Evolutionary conservation across 2,113 vertebrate species (phyloP).

Genomic region (Otocyon megalotis): DNA sequence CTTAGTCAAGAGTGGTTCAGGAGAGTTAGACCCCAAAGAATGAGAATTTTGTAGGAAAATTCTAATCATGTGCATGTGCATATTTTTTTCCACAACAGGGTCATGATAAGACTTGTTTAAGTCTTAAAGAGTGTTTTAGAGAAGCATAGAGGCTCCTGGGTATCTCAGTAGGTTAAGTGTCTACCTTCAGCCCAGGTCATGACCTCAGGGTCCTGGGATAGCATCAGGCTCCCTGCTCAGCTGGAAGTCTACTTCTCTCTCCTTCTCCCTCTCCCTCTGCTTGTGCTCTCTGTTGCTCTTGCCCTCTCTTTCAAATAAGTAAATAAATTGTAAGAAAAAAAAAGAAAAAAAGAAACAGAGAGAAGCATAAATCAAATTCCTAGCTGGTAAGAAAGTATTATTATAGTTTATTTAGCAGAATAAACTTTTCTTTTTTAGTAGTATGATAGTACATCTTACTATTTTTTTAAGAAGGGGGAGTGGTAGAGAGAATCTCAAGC

Average conservation of each 20-base stretch:
- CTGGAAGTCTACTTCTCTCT: too few species aligned
- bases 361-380: not conserved
- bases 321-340: too few species aligned
- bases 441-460: not conserved
- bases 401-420: not conserved
- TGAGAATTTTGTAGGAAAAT: constrained; percentile 27
- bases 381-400: not conserved
- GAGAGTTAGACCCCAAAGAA: not conserved
- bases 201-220: too few species aligned
- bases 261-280: too few species aligned
- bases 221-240: too few species aligned
- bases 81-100: not conserved
- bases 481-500: too few species aligned
- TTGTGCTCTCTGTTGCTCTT: too few species aligned
- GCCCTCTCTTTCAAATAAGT: too few species aligned
- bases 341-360: too few species aligned
- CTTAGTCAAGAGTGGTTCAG: not conserved
- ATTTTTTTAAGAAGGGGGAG: too few species aligned
- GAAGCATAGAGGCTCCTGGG: not conserved
- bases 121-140: constrained; percentile 10
- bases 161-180: too few species aligned
- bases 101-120: not conserved
- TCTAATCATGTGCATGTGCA: not conserved
- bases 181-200: too few species aligned
- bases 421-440: not conserved